Evolutionary conservation across 2,888 invertebrate genomes (phyloP).

Genomic region (Cordilura impudica): DNA sequence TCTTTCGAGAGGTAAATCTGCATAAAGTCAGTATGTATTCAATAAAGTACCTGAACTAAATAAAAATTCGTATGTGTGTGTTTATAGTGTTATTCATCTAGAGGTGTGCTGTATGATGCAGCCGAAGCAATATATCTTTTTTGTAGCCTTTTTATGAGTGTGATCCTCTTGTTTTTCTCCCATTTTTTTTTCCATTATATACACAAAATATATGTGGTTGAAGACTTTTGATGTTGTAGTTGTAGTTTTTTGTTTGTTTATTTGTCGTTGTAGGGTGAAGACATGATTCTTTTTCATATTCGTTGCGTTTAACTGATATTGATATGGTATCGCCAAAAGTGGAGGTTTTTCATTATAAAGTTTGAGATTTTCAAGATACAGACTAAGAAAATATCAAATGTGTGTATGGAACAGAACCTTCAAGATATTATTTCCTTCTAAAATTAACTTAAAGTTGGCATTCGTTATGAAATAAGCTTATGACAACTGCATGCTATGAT

Average conservation of each 20-base stretch:
- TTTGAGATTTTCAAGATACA: slow-evolving; percentile 71
- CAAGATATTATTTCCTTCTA: no score
- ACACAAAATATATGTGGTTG: slow-evolving; percentile 42
- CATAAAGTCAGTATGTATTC: not conserved
- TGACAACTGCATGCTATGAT: no score
- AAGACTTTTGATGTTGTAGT: slow-evolving; percentile 62
- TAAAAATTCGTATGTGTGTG: not conserved
- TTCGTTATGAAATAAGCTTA: no score
- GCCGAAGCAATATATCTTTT: slow-evolving; percentile 75
- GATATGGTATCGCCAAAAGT: not conserved
- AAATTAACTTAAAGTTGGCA: no score
- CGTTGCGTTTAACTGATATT: not conserved
- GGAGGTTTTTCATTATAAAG: slow-evolving; percentile 44
- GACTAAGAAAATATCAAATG: slow-evolving; percentile 8
- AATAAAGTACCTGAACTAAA: slow-evolving; percentile 7
- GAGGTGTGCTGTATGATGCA: slow-evolving; percentile 62
- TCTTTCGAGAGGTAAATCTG: not conserved
- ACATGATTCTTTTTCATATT: not conserved
- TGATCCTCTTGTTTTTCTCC: slow-evolving; percentile 66
- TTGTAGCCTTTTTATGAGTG: slow-evolving; percentile 74
- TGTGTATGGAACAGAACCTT: no score
- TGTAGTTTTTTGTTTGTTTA: not conserved
- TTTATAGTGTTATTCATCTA: slow-evolving; percentile 13
- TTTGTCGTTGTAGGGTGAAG: not conserved
- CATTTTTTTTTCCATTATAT: slow-evolving; percentile 66